phyloP scores from a whole-genome alignment of 2,797 vertebrate genomes.

The Hippopotamyrus pictus region DNA sequence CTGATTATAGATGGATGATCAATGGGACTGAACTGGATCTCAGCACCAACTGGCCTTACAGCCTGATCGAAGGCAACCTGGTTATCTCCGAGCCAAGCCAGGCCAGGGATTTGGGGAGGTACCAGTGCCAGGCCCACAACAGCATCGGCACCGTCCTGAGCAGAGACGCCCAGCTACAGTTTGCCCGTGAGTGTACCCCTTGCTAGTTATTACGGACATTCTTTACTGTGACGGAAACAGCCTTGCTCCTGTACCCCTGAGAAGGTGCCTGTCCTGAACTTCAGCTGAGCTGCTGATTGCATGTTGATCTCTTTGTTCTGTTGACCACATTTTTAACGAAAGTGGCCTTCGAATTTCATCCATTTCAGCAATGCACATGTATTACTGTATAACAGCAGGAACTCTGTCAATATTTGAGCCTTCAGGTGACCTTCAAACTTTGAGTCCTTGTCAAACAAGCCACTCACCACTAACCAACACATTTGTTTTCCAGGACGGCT shows the following conservation, averaged over 20 bases:
- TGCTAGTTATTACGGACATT: neutral
- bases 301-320: neutral
- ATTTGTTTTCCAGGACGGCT: neutral
- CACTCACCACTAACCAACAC: neutral
- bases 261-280: neutral
- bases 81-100: conserved; percentile 81
- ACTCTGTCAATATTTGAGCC: neutral
- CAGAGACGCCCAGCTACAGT: conserved; percentile 78
- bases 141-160: conserved; percentile 76
- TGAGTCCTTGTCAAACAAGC: neutral
- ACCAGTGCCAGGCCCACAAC: conserved; percentile 83
- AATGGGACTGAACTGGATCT: conserved; percentile 78
- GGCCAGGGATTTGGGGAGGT: conserved; percentile 75
- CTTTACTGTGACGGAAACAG: neutral
- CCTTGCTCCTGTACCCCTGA: neutral
- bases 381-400: neutral
- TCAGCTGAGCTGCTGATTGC: neutral
- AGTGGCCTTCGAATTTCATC: neutral
- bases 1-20: conserved; percentile 76
- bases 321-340: neutral
- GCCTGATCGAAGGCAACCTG: conserved; percentile 78
- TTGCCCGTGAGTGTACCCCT: conserved; percentile 76
- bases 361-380: neutral
- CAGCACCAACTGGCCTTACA: conserved; percentile 77
- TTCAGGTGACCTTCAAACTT: neutral